Conservation (phyloP, 37 sponge, comb jelly and placozoan species). For the Ephydatia muelleri region DNA sequence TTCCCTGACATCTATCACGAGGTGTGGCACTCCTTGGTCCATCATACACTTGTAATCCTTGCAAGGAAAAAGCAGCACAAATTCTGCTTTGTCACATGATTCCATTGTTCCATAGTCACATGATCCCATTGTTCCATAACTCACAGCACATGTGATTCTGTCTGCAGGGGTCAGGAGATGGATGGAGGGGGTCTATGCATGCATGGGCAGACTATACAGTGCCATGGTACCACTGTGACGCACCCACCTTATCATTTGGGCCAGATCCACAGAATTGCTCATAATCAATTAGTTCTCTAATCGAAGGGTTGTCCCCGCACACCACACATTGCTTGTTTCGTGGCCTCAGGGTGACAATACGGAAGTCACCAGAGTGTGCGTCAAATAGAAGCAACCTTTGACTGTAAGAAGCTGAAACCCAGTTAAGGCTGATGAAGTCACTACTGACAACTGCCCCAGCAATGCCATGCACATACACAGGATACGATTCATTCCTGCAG, state of each 20-base stretch:
- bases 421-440: not conserved
- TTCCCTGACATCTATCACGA: slow-evolving; percentile 89
- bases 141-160: slow-evolving; percentile 59
- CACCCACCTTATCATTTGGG: slow-evolving; percentile 66
- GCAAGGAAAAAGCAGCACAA: not conserved
- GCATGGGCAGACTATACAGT: no score
- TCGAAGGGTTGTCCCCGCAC: slow-evolving; percentile 89
- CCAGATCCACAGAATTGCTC: slow-evolving; percentile 80
- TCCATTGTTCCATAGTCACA: not conserved
- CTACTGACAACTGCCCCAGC: not conserved
- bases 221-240: no score
- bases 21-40: slow-evolving; percentile 25
- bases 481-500: slow-evolving; percentile 52
- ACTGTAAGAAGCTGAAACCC: slow-evolving; percentile 66
- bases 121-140: not conserved
- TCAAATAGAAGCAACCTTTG: slow-evolving; percentile 82
- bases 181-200: slow-evolving; percentile 2
- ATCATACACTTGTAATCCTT: slow-evolving; percentile 64
- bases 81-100: no score
- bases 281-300: slow-evolving; percentile 80
- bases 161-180: slow-evolving; percentile 47
- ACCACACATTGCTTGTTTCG: slow-evolving; percentile 75
- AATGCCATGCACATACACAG: no score
- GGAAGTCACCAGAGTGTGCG: slow-evolving; percentile 65
- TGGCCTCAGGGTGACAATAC: slow-evolving; percentile 72